Evolutionary conservation across 2,888 invertebrate genomes (phyloP).

Genomic region (Drosophila affinis): DNA sequence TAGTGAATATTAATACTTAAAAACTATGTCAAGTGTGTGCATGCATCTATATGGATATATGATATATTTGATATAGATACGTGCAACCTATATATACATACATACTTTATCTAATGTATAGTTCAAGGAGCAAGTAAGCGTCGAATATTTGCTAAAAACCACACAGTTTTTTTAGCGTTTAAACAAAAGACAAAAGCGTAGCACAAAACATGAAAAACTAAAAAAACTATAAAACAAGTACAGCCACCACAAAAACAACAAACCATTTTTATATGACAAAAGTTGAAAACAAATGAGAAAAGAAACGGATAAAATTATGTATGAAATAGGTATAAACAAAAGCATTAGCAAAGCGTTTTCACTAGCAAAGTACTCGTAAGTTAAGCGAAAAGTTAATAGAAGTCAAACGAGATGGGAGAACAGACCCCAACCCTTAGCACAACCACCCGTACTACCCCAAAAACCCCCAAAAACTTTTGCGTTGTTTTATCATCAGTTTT

Average conservation of each 20-base stretch:
- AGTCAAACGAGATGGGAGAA: conserved; percentile 11
- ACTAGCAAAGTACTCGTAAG: conserved; percentile 52
- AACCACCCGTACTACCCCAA: conserved; percentile 3
- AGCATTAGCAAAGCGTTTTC: conserved; percentile 68
- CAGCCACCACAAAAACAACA: conserved; percentile 12
- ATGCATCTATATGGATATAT: conserved; percentile 36
- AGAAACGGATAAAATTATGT: conserved; percentile 2
- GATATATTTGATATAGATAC: conserved; percentile 7
- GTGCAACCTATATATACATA: conserved; percentile 28
- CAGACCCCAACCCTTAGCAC: conserved; percentile 6
- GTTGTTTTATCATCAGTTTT: conserved; percentile 21
- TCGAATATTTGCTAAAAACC: conserved; percentile 55
- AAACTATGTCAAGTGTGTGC: conserved; percentile 51
- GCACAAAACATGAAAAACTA: conserved; percentile 52
- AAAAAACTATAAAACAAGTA: conserved; percentile 12
- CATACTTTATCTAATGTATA: conserved; percentile 70
- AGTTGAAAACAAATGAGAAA: conserved; percentile 33
- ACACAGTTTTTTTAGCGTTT: conserved; percentile 55
- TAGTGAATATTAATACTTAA: conserved; percentile 67
- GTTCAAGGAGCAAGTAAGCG: conserved; percentile 60
- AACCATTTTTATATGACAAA: conserved; percentile 58
- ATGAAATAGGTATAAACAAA: conserved; percentile 15
- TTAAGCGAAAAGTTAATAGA: conserved; percentile 18
- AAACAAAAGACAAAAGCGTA: conserved; percentile 52
- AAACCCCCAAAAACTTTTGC: conserved; percentile 31